These are phyloP conservation scores for Meloe dianella DNA, from an alignment of 2,888 invertebrate genomes.

Conservation along the genomic window DNA sequence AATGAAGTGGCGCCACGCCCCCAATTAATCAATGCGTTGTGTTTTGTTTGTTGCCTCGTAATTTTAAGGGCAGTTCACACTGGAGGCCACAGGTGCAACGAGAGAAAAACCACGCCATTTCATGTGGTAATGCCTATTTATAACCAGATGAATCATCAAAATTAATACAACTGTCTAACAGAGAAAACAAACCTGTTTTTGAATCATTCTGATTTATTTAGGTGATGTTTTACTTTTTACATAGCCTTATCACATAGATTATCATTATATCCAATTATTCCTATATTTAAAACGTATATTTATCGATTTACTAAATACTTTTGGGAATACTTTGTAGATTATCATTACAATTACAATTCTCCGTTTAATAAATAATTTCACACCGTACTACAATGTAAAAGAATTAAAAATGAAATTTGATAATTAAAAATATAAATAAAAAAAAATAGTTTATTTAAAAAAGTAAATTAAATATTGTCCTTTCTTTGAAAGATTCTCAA, in stretches of 20 bases:
- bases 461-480: not conserved
- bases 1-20: constrained; percentile 56
- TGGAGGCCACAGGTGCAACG: not conserved
- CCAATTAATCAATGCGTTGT: constrained; percentile 25
- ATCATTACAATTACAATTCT: not conserved
- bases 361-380: not conserved
- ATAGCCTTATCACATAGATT: constrained; percentile 5
- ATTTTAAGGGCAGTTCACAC: not conserved
- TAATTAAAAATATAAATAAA: not conserved
- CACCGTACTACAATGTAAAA: not conserved
- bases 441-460: not conserved
- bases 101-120: not conserved
- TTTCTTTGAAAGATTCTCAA: not conserved
- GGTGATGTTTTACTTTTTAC: not conserved
- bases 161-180: not conserved
- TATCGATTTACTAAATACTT: not conserved
- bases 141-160: not conserved
- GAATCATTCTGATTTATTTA: not conserved
- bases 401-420: not conserved
- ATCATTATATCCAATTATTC: not conserved
- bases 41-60: not conserved
- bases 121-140: not conserved
- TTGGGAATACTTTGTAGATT: not conserved
- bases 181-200: not conserved
- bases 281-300: not conserved